Percentiles rank a stretch among this genome's conserved stretches.
Conservation (phyloP, 2,797 vertebrate species). For the Eremophila alpestris region DNA sequence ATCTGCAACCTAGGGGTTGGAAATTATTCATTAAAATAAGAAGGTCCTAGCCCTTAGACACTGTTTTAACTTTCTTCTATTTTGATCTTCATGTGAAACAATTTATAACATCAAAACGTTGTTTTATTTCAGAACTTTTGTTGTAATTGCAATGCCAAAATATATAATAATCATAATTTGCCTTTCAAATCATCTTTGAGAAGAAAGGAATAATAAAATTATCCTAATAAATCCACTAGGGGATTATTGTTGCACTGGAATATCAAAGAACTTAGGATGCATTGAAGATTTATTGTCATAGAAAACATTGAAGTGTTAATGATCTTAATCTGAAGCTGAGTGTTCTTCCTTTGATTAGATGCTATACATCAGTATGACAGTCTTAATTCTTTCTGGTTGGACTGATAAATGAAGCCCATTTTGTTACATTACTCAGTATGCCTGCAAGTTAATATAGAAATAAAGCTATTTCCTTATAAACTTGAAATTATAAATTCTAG, state of each 20-base stretch:
- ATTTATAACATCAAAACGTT: constrained; percentile 63
- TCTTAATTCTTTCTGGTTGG: constrained; percentile 54
- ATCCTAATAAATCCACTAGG: constrained; percentile 66
- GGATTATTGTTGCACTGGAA: constrained; percentile 62
- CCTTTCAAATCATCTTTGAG: constrained; percentile 61
- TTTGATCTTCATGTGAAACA: constrained; percentile 52
- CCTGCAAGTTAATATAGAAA: constrained; percentile 53
- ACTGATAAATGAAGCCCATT: constrained; percentile 65
- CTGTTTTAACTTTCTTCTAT: constrained; percentile 39
- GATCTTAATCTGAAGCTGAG: constrained; percentile 51
- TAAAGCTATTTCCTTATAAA: constrained; percentile 41
- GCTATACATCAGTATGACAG: constrained; percentile 62
- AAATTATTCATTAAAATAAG: constrained; percentile 39
- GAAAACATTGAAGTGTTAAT: constrained; percentile 53
- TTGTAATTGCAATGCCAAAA: constrained; percentile 39
- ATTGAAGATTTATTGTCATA: constrained; percentile 64
- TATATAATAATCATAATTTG: constrained; percentile 59
- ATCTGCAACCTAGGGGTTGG: constrained; percentile 31
- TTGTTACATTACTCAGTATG: constrained; percentile 45
- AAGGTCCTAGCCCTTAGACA: constrained; percentile 10
- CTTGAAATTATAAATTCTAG: constrained; percentile 8
- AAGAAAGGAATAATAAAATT: constrained; percentile 63
- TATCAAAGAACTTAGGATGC: constrained; percentile 58
- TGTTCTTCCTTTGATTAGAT: constrained; percentile 62
- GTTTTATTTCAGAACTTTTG: constrained; percentile 16